Evolutionary conservation across 1,140 invertebrate genomes (phyloP), one percentile per base, ranked within the genome.

Genomic region (Dendroctonus ponderosae): DNA sequence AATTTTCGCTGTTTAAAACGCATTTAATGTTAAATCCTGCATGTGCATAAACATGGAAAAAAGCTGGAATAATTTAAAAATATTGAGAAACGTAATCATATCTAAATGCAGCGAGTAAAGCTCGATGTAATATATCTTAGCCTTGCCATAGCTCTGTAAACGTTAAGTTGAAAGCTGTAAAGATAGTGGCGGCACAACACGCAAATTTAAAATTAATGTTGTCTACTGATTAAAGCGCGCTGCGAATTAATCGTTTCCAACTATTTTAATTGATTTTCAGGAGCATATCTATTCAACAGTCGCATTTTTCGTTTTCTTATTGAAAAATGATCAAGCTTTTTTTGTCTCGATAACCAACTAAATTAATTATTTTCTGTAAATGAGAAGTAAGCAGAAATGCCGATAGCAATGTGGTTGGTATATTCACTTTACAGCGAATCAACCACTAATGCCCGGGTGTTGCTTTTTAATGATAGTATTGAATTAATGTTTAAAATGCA

Each of bases 121-220:
- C 43, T n/a, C 43, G 40, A 44, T 59, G 59, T 61, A 61, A 49
- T 61, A 50, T 61, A 61, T 61, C 59, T 50, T 61, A 39, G 15
- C 59, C 44, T 61, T 50, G 59, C 38, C 59, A 61, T 61, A 61
- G 48, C 48, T 7, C 38, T 42, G 60, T 62, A 52, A 62, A 62
- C 50, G 60, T 53, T 52, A 52, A 41, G 40, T 62, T 41, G 49
- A 26, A 53, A 62, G 60, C 40, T 15, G 60, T 53, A 62, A 62
- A 62, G 60, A 62, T 62, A 62, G 60, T 62, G 40, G 49, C 37
- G 60, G 60, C 62, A 39, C 51, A 65, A 65, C 62, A 65, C 62
- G 62, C 62, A 65, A 65, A 65, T 65, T 57, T 65, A 65, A 65
- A 65, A 65, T 65, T 65, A 65, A 58, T 65, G 62, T 65, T 65